Percentiles rank a stretch among this genome's conserved stretches.
Evolutionary conservation across 2,113 vertebrate species (phyloP).

Genomic region (Chaetura pelagica): DNA sequence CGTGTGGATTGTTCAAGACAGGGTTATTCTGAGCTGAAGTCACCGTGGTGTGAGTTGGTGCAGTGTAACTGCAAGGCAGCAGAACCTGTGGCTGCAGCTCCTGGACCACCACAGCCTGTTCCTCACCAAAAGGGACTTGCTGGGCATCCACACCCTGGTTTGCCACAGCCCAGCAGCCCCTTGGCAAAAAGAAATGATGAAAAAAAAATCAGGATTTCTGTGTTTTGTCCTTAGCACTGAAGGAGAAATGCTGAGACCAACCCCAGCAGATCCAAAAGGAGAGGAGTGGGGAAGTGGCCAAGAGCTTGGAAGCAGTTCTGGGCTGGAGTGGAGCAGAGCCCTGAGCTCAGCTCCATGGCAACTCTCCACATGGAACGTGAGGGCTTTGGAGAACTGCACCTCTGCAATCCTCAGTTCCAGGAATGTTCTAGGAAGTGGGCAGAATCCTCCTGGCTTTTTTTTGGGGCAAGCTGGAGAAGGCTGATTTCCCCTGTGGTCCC

Average conservation of each 20-base stretch:
- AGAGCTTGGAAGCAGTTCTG: not conserved
- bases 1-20: too few relatives aligned
- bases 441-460: not conserved
- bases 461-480: not conserved
- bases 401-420: conserved; percentile 41
- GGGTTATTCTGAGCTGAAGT: not conserved
- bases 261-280: not conserved
- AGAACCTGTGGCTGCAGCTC: not conserved
- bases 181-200: too few relatives aligned
- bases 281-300: not conserved
- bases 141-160: not conserved
- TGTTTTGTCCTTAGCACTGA: not conserved
- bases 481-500: not conserved
- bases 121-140: too few relatives aligned
- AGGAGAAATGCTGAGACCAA: not conserved
- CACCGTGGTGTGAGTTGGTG: not conserved
- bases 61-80: not conserved
- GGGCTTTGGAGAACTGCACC: not conserved
- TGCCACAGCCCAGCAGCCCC: accelerated
- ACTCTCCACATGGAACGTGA: conserved; percentile 39
- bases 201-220: not conserved
- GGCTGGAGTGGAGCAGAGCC: not conserved
- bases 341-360: conserved; percentile 33
- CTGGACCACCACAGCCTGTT: not conserved
- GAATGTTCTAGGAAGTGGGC: conserved; percentile 68